Base-by-base conservation (phyloP, 2,888 invertebrate species). In the Drosophila colorata region DNA sequence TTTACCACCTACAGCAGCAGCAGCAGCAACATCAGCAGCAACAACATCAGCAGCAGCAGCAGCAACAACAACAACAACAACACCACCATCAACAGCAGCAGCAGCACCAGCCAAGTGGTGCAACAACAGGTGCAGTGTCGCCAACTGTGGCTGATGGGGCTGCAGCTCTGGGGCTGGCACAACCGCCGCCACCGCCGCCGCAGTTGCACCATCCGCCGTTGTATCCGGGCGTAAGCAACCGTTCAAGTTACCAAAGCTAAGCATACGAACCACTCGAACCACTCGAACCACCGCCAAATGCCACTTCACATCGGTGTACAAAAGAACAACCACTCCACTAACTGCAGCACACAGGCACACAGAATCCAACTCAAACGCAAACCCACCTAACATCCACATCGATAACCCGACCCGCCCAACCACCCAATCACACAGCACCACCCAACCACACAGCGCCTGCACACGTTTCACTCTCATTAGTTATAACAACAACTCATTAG, bases 201-300 rank as follows among this genome's bases (percentile, higher is more conserved):
- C 82, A 82, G 60, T 79, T 90, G 69, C 90, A 87, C 78, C 91
- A 90, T 78, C 90, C 91, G 77, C 89, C 91, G 80, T 81, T 91
- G 81, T 91, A 91, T 87, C 89, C 91, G 82, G 91, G 88, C 85
- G 91, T 91, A 92, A 92, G 90, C 88, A 76, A 82, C 46, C 61
- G 69, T 78, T 82, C 73, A 78, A 72, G 69, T 78, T 74, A 74
- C 57, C 74, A 61, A 74, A 63, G 71, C 76, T 66, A 70, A 75
- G 65, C 55, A 61, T 52, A 60, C 56, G 53, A 59, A 41, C 43
- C 63, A 53, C 38, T 58, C 56, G 53, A 59, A 41, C 43, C 63
- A 53, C 38, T 58, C 48, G 41, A 65, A 53, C 35, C 65, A 41
- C 33, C 25, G 44, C 33, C 59, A 58, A 40, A 55, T 46, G 47